These are phyloP conservation scores for Blomia tropicalis DNA, from an alignment of 2,888 invertebrate species.

Conservation along the genomic window DNA sequence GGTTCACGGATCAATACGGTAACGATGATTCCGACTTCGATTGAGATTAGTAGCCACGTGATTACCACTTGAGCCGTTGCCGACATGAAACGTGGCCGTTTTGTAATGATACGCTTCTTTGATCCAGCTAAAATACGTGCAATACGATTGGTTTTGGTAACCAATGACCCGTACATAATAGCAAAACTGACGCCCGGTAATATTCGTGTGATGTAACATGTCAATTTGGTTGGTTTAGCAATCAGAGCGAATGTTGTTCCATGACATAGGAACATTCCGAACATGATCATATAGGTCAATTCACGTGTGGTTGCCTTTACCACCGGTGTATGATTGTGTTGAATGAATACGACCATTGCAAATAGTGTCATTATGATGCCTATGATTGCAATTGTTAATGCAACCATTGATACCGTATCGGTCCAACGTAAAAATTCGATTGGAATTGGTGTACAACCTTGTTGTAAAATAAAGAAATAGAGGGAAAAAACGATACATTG, in stretches of 20 bases:
- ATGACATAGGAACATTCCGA: slow-evolving; percentile 65
- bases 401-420: slow-evolving; percentile 47
- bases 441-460: slow-evolving; percentile 45
- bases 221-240: slow-evolving; percentile 55
- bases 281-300: slow-evolving; percentile 65
- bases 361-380: slow-evolving; percentile 64
- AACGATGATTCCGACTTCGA: slow-evolving; percentile 60
- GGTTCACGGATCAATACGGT: slow-evolving; percentile 47
- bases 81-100: slow-evolving; percentile 80
- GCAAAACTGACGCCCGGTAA: slow-evolving; percentile 91
- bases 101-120: slow-evolving; percentile 70
- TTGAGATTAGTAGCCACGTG: slow-evolving; percentile 64
- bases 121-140: slow-evolving; percentile 92
- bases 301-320: slow-evolving; percentile 77
- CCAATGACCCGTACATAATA: slow-evolving; percentile 83
- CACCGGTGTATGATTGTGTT: slow-evolving; percentile 81
- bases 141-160: slow-evolving; percentile 94
- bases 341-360: slow-evolving; percentile 61
- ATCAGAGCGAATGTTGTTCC: slow-evolving; percentile 80
- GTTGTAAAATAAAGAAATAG: background rate
- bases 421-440: slow-evolving; percentile 48
- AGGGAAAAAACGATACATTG: too few relatives aligned
- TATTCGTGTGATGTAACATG: slow-evolving; percentile 71
- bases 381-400: slow-evolving; percentile 54
- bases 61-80: slow-evolving; percentile 70